phyloP scores from a whole-genome alignment of 1,140 invertebrate genomes.

The Brachionus calyciflorus region DNA sequence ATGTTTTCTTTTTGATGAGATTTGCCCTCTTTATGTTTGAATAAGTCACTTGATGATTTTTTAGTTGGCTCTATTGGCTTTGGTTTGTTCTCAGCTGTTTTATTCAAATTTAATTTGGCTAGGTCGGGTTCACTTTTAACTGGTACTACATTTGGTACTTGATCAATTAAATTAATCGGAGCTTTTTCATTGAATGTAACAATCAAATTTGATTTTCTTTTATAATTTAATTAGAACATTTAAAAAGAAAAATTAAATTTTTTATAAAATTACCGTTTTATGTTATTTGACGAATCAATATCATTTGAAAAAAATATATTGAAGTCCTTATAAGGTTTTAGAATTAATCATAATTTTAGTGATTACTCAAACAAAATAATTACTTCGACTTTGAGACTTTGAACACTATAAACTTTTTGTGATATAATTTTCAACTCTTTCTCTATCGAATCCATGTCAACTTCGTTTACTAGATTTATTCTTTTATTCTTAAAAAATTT shows the following conservation, averaged over 20 bases:
- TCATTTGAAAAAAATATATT: conserved; percentile 2
- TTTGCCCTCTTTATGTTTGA: conserved; percentile 1
- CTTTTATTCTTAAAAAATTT: not conserved
- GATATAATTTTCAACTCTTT: not conserved
- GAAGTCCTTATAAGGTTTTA: not conserved
- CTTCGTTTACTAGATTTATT: conserved; percentile 21
- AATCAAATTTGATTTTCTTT: conserved; percentile 29
- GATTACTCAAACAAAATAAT: not conserved
- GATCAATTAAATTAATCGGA: not conserved
- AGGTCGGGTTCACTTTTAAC: conserved; percentile 16
- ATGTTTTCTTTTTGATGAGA: conserved; percentile 41
- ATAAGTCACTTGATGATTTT: conserved; percentile 20
- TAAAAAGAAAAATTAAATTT: too few relatives aligned
- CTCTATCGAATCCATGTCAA: not conserved
- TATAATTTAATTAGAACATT: too few relatives aligned
- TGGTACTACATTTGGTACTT: not conserved
- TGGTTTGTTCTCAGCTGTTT: not conserved
- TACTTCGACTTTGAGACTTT: conserved; percentile 28
- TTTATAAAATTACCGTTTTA: not conserved
- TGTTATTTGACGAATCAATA: conserved; percentile 5
- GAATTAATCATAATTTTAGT: not conserved
- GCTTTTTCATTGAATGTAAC: not conserved
- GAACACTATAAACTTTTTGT: conserved; percentile 17
- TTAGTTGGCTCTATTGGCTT: not conserved
- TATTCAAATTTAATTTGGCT: not conserved